Percentiles rank a stretch among this genome's conserved stretches.
Conservation (phyloP, 2,797 vertebrate genomes). For the Gadopsis bispinosus region DNA sequence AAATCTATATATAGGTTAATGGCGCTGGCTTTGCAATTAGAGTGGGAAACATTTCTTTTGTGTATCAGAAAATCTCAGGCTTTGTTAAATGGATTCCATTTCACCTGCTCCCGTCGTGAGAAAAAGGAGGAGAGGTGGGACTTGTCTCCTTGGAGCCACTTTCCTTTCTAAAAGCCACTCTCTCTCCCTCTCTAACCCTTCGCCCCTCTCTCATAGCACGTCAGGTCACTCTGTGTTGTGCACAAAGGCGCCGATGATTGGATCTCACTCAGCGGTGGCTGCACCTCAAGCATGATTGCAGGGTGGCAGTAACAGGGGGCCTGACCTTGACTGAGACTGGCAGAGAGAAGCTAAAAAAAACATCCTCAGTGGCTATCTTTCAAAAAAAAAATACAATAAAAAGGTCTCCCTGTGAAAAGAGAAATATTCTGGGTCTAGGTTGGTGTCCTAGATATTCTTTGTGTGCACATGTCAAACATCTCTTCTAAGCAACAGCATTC, state of each 20-base stretch:
- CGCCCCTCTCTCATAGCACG: conserved; percentile 13
- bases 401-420: not conserved
- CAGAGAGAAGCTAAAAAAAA: conserved; percentile 47
- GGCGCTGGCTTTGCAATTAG: not conserved
- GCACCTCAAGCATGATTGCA: conserved; percentile 62
- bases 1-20: conserved; percentile 19
- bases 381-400: not conserved
- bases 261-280: conserved; percentile 56
- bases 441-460: conserved; percentile 30
- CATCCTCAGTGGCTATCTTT: conserved; percentile 42
- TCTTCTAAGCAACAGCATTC: not conserved
- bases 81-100: conserved; percentile 47
- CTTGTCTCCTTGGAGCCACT: conserved; percentile 34
- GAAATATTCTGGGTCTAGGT: conserved; percentile 4
- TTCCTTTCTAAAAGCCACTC: conserved; percentile 43
- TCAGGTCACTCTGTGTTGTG: conserved; percentile 43
- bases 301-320: conserved; percentile 62
- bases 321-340: conserved; percentile 63
- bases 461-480: conserved; percentile 21
- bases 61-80: not conserved
- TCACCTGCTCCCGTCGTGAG: conserved; percentile 19
- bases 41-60: conserved; percentile 18
- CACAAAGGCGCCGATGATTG: conserved; percentile 65
- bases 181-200: conserved; percentile 18
- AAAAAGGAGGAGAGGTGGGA: conserved; percentile 10